Conservation (phyloP, 2,797 vertebrate species). For the Alectoris magna region DNA sequence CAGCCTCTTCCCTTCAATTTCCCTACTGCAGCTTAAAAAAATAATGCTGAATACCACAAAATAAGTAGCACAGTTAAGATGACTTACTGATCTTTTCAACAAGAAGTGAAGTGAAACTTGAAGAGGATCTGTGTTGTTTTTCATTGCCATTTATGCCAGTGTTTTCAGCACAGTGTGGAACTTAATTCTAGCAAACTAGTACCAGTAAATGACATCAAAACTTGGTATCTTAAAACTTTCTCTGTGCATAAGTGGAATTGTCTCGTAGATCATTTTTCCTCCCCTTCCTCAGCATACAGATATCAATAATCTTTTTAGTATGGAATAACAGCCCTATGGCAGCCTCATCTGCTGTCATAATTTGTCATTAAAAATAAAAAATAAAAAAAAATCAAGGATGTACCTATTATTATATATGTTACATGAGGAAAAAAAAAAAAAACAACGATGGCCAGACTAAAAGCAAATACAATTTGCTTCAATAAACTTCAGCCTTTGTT, state of each 20-base stretch:
- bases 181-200: neutral
- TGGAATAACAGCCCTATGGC: neutral
- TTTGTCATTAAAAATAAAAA: neutral
- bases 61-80: slow-evolving; percentile 36
- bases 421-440: neutral
- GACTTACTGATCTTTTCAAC: slow-evolving; percentile 26
- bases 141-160: neutral
- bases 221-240: neutral
- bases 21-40: slow-evolving; percentile 53
- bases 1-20: slow-evolving; percentile 45
- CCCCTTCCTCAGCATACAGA: neutral
- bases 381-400: neutral
- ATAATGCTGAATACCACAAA: slow-evolving; percentile 34
- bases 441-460: neutral
- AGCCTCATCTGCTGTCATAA: neutral
- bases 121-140: slow-evolving; percentile 21
- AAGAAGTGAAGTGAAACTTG: slow-evolving; percentile 28
- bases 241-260: neutral
- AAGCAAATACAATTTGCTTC: neutral
- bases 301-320: neutral
- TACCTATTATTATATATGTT: neutral
- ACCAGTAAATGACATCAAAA: neutral
- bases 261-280: neutral
- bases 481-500: neutral
- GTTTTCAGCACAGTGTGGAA: neutral